Evolutionary conservation across 37 sponge, comb jelly and placozoan species (phyloP).

Genomic region (Bolinopsis microptera): DNA sequence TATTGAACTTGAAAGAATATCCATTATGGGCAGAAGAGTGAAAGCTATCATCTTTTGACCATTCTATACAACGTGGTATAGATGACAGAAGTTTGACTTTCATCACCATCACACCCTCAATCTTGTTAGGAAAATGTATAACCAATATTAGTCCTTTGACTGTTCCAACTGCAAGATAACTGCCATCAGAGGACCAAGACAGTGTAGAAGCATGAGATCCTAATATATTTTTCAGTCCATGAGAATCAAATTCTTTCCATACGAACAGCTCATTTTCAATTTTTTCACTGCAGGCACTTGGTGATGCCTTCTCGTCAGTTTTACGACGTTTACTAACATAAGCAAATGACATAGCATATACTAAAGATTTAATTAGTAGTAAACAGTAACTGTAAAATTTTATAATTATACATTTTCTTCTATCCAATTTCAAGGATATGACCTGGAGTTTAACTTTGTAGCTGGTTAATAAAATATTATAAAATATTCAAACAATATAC

Average conservation of each 20-base stretch:
- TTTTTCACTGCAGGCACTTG: too few relatives aligned
- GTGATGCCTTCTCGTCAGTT: neutral
- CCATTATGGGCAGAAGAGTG: neutral
- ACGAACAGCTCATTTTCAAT: neutral
- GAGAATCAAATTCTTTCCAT: neutral
- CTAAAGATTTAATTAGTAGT: too few relatives aligned
- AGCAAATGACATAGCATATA: neutral
- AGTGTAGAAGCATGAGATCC: neutral
- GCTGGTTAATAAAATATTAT: too few relatives aligned
- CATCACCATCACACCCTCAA: neutral
- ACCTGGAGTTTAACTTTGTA: too few relatives aligned
- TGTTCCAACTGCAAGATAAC: neutral
- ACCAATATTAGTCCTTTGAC: neutral
- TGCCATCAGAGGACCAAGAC: neutral
- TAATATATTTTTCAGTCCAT: neutral
- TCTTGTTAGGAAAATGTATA: neutral
- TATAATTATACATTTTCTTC: too few relatives aligned
- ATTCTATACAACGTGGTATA: neutral
- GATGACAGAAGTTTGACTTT: neutral
- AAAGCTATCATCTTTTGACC: neutral
- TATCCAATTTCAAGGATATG: too few relatives aligned
- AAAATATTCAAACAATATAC: too few relatives aligned
- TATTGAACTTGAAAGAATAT: neutral
- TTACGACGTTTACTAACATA: neutral
- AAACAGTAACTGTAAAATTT: too few relatives aligned